phyloP scores from a whole-genome alignment of 2,113 vertebrate genomes.

The Triplophysa tibetana region DNA sequence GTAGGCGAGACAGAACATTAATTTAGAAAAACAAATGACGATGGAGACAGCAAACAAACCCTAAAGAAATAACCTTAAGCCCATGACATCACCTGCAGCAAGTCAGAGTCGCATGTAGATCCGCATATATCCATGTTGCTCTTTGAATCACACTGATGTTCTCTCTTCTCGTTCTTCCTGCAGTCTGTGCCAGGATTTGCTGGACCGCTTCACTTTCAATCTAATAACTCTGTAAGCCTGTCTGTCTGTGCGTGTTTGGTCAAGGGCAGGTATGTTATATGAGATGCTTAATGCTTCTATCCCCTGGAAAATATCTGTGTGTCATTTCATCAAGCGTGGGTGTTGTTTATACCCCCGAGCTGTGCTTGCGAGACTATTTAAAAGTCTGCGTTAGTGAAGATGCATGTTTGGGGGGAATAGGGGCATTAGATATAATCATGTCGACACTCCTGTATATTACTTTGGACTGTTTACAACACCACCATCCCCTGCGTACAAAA shows the following conservation, averaged over 20 bases:
- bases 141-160: background rate
- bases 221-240: conserved; percentile 24
- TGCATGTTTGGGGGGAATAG: background rate
- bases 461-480: conserved; percentile 56
- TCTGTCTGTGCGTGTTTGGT: conserved; percentile 16
- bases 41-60: background rate
- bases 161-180: background rate
- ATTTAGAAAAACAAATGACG: background rate
- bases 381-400: background rate
- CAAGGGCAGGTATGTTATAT: conserved; percentile 3
- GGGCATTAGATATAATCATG: conserved; percentile 15
- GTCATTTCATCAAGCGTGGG: background rate
- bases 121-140: conserved; percentile 21
- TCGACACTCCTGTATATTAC: background rate
- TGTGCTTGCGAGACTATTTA: conserved; percentile 15
- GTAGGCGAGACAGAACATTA: background rate
- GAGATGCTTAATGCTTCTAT: conserved; percentile 12
- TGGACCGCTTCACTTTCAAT: background rate
- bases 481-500: conserved; percentile 28
- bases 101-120: background rate
- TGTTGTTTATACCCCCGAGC: background rate
- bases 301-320: background rate
- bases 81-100: background rate
- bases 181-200: conserved; percentile 8
- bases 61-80: background rate